Conservation (phyloP, 2,113 vertebrate species). For the Nothoprocta perdicaria region DNA sequence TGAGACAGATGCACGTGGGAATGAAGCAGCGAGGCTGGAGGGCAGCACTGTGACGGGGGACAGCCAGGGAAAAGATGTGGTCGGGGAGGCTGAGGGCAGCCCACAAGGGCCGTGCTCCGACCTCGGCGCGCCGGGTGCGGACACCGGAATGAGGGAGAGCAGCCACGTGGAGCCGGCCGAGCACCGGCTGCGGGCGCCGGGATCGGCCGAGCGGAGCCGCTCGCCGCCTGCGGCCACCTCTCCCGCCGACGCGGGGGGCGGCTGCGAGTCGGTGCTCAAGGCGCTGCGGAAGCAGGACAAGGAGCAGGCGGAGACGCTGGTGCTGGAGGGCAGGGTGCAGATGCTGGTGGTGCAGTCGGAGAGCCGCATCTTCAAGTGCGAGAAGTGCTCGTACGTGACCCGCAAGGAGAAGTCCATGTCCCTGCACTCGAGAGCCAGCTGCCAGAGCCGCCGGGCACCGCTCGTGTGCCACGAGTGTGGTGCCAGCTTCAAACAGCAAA, state of each 20-base stretch:
- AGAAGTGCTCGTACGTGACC: constrained; percentile 84
- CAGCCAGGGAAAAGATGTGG: neutral
- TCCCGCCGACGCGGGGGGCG: neutral
- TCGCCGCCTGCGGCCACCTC: neutral
- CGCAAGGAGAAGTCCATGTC: constrained; percentile 82
- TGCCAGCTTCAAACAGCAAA: constrained; percentile 88
- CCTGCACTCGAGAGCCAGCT: constrained; percentile 81
- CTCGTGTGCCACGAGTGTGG: constrained; percentile 84
- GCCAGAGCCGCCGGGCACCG: constrained; percentile 74
- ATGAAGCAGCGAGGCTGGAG: constrained; percentile 1
- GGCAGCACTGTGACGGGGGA: neutral
- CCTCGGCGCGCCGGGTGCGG: neutral
- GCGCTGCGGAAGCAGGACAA: constrained; percentile 88
- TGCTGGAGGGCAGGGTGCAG: constrained; percentile 91
- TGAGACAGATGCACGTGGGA: neutral
- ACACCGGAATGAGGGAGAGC: neutral
- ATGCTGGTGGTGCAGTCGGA: constrained; percentile 89
- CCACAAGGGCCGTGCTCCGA: neutral
- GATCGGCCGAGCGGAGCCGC: neutral
- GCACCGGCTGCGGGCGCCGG: constrained; percentile 30
- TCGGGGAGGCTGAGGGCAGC: neutral
- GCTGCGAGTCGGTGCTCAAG: constrained; percentile 78
- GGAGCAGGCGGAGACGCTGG: constrained; percentile 88
- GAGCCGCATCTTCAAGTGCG: constrained; percentile 80
- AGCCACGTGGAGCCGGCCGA: neutral